phyloP scores from a whole-genome alignment of 2,797 vertebrate species.

The Tenualosa thibaudeaui region DNA sequence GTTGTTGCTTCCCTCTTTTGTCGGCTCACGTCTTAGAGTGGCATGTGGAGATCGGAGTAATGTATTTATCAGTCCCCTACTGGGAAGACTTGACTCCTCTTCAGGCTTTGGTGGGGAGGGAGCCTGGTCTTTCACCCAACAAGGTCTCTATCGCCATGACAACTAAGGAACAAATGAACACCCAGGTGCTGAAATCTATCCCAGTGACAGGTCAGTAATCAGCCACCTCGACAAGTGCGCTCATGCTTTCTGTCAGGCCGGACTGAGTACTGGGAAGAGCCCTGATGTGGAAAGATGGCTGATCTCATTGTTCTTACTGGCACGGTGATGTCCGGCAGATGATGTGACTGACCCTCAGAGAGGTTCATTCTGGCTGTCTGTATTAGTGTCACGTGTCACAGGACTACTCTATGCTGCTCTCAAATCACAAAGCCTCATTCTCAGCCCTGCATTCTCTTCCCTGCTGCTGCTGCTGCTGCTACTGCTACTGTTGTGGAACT shows the following conservation, averaged over 20 bases:
- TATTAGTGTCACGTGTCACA: background rate
- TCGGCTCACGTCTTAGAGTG: background rate
- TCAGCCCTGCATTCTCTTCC: background rate
- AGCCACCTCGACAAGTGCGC: background rate
- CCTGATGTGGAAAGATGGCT: background rate
- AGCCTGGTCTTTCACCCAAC: background rate
- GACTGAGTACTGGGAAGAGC: background rate
- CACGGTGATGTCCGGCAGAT: conserved; percentile 11
- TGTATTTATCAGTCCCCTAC: background rate
- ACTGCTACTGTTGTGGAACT: background rate
- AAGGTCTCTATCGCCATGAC: conserved; percentile 1
- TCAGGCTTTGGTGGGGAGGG: background rate
- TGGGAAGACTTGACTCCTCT: background rate
- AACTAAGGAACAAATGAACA: background rate
- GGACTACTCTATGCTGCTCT: background rate
- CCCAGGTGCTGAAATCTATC: background rate
- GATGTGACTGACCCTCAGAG: background rate
- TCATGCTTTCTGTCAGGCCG: background rate
- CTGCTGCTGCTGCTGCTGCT: background rate
- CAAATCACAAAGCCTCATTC: conserved; percentile 16
- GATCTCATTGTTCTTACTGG: conserved; percentile 13
- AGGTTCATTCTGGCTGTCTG: background rate
- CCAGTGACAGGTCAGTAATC: conserved; percentile 9
- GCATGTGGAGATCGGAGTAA: background rate
- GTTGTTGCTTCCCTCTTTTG: background rate